Conservation (phyloP, 92 coral and sea anemone species). For the Bergia puertoricense region DNA sequence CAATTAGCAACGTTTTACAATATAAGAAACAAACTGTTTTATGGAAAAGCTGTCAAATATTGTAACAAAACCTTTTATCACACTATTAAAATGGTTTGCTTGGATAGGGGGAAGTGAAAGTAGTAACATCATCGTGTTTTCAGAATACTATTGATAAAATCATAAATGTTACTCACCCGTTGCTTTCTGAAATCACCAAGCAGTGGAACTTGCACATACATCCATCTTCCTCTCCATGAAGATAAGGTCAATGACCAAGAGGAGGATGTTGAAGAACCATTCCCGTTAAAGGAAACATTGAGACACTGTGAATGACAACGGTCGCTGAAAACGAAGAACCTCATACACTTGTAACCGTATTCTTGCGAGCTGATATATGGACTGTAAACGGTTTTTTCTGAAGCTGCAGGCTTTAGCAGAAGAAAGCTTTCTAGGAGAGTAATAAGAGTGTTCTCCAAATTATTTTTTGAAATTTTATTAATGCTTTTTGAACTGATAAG, state of each 20-base stretch:
- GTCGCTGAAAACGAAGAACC: neutral
- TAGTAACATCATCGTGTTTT: no score
- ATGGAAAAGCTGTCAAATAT: no score
- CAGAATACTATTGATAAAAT: no score
- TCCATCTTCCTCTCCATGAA: neutral
- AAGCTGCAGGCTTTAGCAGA: neutral
- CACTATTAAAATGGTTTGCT: no score
- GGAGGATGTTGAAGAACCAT: neutral
- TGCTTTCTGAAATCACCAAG: neutral
- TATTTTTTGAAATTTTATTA: no score
- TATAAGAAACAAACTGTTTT: no score
- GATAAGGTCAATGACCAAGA: neutral
- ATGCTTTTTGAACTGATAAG: no score
- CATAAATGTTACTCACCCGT: neutral
- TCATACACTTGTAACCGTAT: neutral
- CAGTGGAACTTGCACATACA: neutral
- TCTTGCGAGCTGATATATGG: neutral
- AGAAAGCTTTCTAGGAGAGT: neutral
- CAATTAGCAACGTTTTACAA: no score
- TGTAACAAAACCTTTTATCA: no score
- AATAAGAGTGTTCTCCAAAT: neutral
- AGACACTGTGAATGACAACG: conserved; percentile 2
- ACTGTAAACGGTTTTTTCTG: neutral
- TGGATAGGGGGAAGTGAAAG: no score
- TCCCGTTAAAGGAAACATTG: neutral